These are phyloP conservation scores for Drosophila pseudotakahashii DNA, from an alignment of 2,888 invertebrate genomes.

Conservation along the genomic window DNA sequence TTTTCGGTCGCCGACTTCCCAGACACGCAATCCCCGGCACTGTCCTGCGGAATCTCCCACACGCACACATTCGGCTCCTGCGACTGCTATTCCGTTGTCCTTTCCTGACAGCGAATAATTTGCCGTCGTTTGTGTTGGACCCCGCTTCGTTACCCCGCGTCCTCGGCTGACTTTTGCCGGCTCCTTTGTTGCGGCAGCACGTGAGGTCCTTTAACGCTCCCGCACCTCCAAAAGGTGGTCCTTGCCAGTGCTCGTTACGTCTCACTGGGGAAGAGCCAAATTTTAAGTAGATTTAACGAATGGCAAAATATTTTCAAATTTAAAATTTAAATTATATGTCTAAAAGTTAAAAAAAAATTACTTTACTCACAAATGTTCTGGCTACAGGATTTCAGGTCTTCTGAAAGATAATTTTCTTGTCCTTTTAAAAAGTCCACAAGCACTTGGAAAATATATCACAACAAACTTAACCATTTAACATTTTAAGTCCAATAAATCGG, in stretches of 20 bases:
- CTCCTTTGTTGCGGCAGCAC: conserved; percentile 41
- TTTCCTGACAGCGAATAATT: conserved; percentile 66
- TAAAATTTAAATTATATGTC: too few species aligned
- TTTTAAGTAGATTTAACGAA: conserved; percentile 20
- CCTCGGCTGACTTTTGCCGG: conserved; percentile 36
- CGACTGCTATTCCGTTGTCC: conserved; percentile 16
- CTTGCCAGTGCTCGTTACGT: conserved; percentile 22
- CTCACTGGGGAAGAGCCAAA: conserved; percentile 35
- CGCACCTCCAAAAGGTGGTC: conserved; percentile 31
- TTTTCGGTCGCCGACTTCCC: conserved; percentile 36
- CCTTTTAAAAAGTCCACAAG: too few species aligned
- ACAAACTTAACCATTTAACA: too few species aligned
- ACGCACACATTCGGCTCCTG: conserved; percentile 45
- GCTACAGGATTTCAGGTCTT: too few species aligned
- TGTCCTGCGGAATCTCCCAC: conserved; percentile 53
- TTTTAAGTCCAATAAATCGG: not conserved
- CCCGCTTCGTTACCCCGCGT: conserved; percentile 10
- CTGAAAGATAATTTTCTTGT: too few species aligned
- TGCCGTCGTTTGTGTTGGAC: conserved; percentile 57
- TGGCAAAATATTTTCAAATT: too few species aligned
- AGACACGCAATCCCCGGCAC: conserved; percentile 68
- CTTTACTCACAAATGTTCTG: too few species aligned
- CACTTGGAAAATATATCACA: too few species aligned
- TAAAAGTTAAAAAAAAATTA: too few species aligned
- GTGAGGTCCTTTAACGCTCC: conserved; percentile 37